Conservation (phyloP, 92 coral and sea anemone genomes). For the Virgularia gustaviana region DNA sequence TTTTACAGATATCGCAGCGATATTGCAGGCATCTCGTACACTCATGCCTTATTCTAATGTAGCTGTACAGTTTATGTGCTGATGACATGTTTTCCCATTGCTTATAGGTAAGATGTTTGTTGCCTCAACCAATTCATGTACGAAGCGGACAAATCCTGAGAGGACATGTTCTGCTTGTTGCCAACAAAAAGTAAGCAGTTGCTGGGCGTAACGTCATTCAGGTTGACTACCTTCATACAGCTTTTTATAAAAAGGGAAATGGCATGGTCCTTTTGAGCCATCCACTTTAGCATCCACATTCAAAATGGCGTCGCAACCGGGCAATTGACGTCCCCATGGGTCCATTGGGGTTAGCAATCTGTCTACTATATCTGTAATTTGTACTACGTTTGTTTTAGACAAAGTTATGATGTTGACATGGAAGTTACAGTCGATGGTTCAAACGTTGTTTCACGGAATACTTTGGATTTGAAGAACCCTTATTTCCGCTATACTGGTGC, state of each 20-base stretch:
- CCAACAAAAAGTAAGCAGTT: slow-evolving; percentile 80
- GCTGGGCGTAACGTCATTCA: background rate
- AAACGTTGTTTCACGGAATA: slow-evolving; percentile 64
- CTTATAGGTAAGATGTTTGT: slow-evolving; percentile 83
- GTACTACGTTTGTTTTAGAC: slow-evolving; percentile 44
- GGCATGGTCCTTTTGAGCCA: too few species aligned
- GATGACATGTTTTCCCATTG: background rate
- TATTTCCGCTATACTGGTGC: slow-evolving; percentile 91
- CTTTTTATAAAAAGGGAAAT: background rate
- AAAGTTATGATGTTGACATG: slow-evolving; percentile 91
- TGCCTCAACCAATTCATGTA: slow-evolving; percentile 85
- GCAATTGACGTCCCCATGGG: background rate
- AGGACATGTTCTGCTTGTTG: slow-evolving; percentile 68
- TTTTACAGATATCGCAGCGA: background rate
- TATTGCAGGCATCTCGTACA: background rate
- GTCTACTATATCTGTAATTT: background rate
- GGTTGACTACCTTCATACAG: background rate
- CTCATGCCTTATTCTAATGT: background rate
- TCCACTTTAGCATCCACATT: too few species aligned
- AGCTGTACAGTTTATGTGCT: background rate
- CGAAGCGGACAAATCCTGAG: slow-evolving; percentile 79
- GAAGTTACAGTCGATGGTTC: slow-evolving; percentile 81
- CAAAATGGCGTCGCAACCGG: too few species aligned
- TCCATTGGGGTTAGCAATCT: background rate
- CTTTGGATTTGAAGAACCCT: slow-evolving; percentile 86